Percentiles rank a stretch among this genome's conserved stretches.
Evolutionary conservation across 2,113 vertebrate species (phyloP).

Genomic region (Catagonus wagneri): DNA sequence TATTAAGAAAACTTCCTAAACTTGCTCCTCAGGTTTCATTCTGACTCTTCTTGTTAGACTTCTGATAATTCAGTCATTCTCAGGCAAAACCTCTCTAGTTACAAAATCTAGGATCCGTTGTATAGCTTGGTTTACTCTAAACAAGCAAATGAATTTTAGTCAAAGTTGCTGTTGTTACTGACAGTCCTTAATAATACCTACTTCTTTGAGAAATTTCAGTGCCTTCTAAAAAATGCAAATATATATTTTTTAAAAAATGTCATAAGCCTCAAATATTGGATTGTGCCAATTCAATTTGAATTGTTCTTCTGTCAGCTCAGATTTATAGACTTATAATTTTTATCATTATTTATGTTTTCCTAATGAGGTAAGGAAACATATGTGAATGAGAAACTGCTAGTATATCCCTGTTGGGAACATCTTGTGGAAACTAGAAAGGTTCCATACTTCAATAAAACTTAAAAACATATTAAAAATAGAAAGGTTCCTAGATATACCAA

Average conservation of each 20-base stretch:
- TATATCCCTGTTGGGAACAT: neutral
- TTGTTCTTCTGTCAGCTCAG: neutral
- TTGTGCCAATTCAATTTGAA: neutral
- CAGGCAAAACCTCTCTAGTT: neutral
- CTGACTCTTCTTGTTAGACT: neutral
- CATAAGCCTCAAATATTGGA: neutral
- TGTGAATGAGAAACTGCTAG: neutral
- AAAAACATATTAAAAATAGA: neutral
- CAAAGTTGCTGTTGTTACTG: neutral
- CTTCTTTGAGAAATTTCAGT: neutral
- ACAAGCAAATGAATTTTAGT: neutral
- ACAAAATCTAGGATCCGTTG: neutral
- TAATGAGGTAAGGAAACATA: neutral
- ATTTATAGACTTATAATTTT: neutral
- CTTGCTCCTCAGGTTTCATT: neutral
- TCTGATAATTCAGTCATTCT: neutral
- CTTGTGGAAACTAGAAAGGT: neutral
- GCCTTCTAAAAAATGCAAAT: neutral
- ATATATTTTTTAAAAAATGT: neutral
- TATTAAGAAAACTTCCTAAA: neutral
- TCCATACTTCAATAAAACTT: neutral
- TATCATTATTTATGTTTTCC: conserved; percentile 8
- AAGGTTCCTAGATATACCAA: neutral
- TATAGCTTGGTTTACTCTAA: neutral
- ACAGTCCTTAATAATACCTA: neutral